These are phyloP conservation scores for Drosophila albomicans DNA, from an alignment of 1,140 invertebrate species.

Conservation along the genomic window DNA sequence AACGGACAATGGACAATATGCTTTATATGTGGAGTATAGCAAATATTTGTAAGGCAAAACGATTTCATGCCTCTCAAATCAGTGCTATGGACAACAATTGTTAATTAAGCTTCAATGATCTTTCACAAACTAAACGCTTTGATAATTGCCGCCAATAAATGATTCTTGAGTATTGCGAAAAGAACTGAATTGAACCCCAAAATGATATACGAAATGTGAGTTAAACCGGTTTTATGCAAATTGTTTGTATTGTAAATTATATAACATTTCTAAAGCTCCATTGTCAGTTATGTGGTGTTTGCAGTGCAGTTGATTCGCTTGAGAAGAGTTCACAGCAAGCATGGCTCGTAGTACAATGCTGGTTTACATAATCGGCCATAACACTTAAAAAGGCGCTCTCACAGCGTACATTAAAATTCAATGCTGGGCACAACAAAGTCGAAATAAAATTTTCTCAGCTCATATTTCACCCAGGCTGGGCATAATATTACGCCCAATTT, in stretches of 20 bases:
- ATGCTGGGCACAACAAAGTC: conserved; percentile 54
- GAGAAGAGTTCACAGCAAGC: conserved; percentile 21
- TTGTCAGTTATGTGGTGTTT: background rate
- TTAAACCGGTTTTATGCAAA: background rate
- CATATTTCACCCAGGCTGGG: conserved; percentile 73
- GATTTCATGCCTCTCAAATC: conserved; percentile 76
- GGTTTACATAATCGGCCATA: conserved; percentile 45
- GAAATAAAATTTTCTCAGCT: conserved; percentile 81
- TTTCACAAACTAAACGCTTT: conserved; percentile 45
- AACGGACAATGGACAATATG: conserved; percentile 41
- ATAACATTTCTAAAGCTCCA: background rate
- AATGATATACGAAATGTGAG: background rate
- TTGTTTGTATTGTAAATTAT: conserved; percentile 5
- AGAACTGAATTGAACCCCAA: background rate
- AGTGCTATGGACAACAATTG: conserved; percentile 64
- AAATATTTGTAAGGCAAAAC: conserved; percentile 66
- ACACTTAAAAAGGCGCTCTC: conserved; percentile 45
- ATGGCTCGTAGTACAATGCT: conserved; percentile 8
- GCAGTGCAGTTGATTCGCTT: conserved; percentile 23
- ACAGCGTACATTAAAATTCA: conserved; percentile 52
- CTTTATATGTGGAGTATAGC: conserved; percentile 55
- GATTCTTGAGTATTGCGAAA: conserved; percentile 17
- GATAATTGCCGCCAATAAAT: conserved; percentile 59
- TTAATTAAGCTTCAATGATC: conserved; percentile 71
- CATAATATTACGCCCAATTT: conserved; percentile 81